Conservation (phyloP, 2,113 vertebrate genomes). For the Andinoacara biseriatus region DNA sequence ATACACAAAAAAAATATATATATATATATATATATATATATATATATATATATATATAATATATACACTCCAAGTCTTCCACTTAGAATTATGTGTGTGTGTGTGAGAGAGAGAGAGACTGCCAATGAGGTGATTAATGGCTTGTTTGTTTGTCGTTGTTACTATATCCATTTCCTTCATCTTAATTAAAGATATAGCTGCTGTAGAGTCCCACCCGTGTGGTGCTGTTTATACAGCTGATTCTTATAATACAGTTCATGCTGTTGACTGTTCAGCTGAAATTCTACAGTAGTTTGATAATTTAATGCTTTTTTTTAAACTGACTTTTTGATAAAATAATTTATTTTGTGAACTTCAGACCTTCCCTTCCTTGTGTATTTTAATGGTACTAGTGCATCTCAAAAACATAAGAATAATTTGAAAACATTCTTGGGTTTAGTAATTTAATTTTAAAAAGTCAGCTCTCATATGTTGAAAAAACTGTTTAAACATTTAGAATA, state of each 20-base stretch:
- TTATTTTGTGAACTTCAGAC: constrained; percentile 34
- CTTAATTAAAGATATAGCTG: constrained; percentile 64
- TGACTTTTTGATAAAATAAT: constrained; percentile 49
- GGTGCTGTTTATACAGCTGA: constrained; percentile 45
- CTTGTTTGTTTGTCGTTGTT: constrained; percentile 55
- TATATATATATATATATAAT: too few species aligned
- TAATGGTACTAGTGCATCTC: not conserved
- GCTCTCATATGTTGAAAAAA: not conserved
- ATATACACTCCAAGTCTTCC: constrained; percentile 3
- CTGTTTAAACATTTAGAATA: not conserved
- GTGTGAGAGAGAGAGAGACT: too few species aligned
- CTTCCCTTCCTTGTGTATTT: not conserved
- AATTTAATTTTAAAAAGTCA: too few species aligned
- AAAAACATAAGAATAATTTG: not conserved
- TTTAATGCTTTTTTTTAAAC: constrained; percentile 33
- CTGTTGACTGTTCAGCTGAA: constrained; percentile 36
- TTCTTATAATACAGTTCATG: not conserved
- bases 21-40: too few species aligned
- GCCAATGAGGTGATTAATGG: constrained; percentile 55
- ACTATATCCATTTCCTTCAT: constrained; percentile 33
- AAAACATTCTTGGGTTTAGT: too few species aligned
- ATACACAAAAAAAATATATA: too few species aligned
- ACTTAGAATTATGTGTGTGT: constrained; percentile 4
- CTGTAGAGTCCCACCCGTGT: constrained; percentile 27
- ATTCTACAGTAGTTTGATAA: constrained; percentile 42